These are phyloP conservation scores for Oreamnos americanus DNA, from an alignment of 2,113 vertebrate genomes.

Conservation along the genomic window DNA sequence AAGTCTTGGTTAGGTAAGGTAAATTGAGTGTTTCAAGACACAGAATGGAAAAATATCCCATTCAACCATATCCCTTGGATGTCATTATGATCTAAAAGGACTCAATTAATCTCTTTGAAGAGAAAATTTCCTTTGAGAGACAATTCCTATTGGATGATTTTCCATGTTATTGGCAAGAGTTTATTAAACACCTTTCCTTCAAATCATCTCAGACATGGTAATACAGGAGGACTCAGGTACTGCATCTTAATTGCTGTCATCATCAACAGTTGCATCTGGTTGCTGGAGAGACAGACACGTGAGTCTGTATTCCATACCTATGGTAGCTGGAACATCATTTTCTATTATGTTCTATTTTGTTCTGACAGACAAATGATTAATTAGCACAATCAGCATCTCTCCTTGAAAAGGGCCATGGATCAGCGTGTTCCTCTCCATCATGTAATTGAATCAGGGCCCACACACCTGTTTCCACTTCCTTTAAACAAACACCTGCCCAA, in stretches of 20 bases:
- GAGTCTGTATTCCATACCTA: slow-evolving; percentile 53
- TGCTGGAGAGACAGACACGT: slow-evolving; percentile 35
- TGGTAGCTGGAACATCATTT: slow-evolving; percentile 72
- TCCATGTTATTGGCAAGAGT: slow-evolving; percentile 13
- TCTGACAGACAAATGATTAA: slow-evolving; percentile 79
- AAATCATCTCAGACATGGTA: not conserved
- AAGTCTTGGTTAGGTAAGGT: not conserved
- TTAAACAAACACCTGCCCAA: slow-evolving; percentile 76
- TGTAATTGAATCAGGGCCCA: slow-evolving; percentile 79
- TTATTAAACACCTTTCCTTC: slow-evolving; percentile 13
- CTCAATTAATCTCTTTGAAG: slow-evolving; percentile 54
- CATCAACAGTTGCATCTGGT: slow-evolving; percentile 58
- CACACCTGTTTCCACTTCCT: slow-evolving; percentile 82
- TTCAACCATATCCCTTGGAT: not conserved
- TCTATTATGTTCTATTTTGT: slow-evolving; percentile 67
- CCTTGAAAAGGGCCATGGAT: slow-evolving; percentile 78
- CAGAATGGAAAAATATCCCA: not conserved
- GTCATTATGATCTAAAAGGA: not conserved
- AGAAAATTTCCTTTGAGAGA: slow-evolving; percentile 32
- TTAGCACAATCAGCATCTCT: slow-evolving; percentile 75
- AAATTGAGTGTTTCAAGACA: not conserved
- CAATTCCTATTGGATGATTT: slow-evolving; percentile 36
- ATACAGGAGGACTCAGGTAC: slow-evolving; percentile 19
- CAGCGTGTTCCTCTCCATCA: slow-evolving; percentile 64
- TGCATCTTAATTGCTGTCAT: slow-evolving; percentile 24